phyloP scores from a whole-genome alignment of 2,113 vertebrate genomes.

The Poicephalus gulielmi region DNA sequence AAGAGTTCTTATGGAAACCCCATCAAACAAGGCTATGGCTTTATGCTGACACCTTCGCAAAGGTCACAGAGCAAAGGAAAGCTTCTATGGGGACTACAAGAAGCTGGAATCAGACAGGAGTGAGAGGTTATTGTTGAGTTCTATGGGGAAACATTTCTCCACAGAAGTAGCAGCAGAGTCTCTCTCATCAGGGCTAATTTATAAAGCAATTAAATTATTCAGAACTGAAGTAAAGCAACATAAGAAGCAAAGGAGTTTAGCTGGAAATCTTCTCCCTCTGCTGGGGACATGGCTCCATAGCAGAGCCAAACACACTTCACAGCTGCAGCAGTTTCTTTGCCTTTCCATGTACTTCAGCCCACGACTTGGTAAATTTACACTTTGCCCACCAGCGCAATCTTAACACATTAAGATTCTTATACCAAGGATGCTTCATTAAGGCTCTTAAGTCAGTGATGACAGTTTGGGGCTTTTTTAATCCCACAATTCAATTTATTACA shows the following conservation, averaged over 20 bases:
- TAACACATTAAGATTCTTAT: background rate
- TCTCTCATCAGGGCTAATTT: background rate
- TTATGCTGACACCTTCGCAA: background rate
- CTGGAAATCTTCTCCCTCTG: slow-evolving; percentile 30
- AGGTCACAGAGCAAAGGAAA: background rate
- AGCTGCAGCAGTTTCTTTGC: background rate
- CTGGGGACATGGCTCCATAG: slow-evolving; percentile 9
- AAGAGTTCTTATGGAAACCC: background rate
- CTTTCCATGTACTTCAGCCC: background rate
- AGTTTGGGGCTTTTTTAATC: background rate
- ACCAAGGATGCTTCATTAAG: background rate
- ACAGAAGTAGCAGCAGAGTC: background rate
- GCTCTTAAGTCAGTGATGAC: background rate
- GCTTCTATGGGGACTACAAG: background rate
- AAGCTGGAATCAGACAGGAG: background rate
- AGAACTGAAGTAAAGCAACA: background rate
- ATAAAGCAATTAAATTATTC: background rate
- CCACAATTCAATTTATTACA: background rate
- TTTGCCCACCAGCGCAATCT: background rate
- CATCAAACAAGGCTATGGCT: fast-evolving
- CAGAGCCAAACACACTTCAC: background rate
- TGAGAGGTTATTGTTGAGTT: background rate
- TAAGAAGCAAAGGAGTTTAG: background rate
- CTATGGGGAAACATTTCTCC: background rate
- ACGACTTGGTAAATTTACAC: background rate